Base-by-base conservation (phyloP, 1,140 invertebrate species). In the Lepeophtheirus salmonis region DNA sequence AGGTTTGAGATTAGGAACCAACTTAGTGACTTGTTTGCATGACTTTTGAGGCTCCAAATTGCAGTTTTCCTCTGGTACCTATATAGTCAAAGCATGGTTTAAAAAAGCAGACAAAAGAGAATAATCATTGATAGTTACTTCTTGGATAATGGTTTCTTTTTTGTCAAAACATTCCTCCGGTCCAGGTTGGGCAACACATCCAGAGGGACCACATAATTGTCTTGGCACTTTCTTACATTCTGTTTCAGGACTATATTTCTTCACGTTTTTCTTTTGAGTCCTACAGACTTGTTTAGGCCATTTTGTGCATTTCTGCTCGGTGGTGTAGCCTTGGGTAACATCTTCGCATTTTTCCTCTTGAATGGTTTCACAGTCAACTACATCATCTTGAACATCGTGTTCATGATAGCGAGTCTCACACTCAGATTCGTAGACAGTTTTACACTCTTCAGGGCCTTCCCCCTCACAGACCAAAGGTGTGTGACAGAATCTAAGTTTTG, bases 341-440 rank as follows among this genome's bases (percentile, higher is more conserved):
- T n/a, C n/a, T n/a, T n/a, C n/a, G n/a, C n/a, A n/a, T n/a, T n/a
- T n/a, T n/a, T n/a, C n/a, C n/a, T n/a, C n/a, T n/a, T n/a, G n/a
- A n/a, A n/a, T n/a, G n/a, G n/a, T n/a, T n/a, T n/a, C n/a, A 50
- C 57, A 59, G 16, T 59, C 57, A 3, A 41, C 57, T 14, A 59
- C 57, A 48, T 59, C 57, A 59, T 59, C 57, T 22, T 59, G 30
- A 20, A 59, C 57, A 17, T 59, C 55, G 21, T 57, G 55, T 23
- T 57, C 55, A 6, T 57, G 23, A 22, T 54, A 54, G n/a, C 52
- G 13, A 2, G 55, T 57, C 55, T 41, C 22, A n/a, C n/a, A n/a
- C n/a, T n/a, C n/a, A n/a, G n/a, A n/a, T n/a, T n/a, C n/a, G n/a
- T n/a, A n/a, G n/a, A n/a, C n/a, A n/a, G n/a, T n/a, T n/a, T n/a